Evolutionary conservation across 2,797 vertebrate genomes (phyloP).

Genomic region (Hephaestus fuliginosus): DNA sequence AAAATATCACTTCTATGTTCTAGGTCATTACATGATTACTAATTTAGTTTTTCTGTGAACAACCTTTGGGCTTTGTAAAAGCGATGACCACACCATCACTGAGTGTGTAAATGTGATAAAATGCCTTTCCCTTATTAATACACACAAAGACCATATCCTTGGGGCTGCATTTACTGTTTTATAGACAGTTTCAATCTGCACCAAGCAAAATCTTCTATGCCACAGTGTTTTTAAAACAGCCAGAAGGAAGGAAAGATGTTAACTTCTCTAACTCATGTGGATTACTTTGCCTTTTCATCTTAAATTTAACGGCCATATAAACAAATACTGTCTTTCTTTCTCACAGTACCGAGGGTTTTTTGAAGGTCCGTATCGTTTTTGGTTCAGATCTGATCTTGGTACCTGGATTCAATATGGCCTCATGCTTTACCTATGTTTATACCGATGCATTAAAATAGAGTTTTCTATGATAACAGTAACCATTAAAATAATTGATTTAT

Average conservation of each 20-base stretch:
- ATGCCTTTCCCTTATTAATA: conserved; percentile 1
- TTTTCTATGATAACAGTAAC: neutral
- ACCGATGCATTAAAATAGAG: neutral
- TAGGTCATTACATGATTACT: conserved; percentile 18
- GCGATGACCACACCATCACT: neutral
- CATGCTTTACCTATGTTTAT: neutral
- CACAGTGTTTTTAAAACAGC: conserved; percentile 7
- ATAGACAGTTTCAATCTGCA: conserved; percentile 10
- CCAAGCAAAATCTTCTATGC: neutral
- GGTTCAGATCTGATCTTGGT: neutral
- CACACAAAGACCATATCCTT: neutral
- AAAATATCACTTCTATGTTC: neutral
- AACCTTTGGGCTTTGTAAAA: neutral
- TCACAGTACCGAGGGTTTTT: neutral
- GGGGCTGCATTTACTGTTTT: neutral
- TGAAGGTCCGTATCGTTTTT: neutral
- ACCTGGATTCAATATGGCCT: neutral
- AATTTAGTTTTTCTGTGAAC: neutral
- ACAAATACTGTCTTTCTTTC: neutral
- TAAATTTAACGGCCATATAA: neutral
- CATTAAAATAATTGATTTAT: neutral
- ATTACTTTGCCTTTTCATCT: conserved; percentile 1
- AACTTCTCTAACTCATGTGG: neutral
- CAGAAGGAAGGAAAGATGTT: neutral
- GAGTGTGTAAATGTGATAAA: neutral